Conservation (phyloP, 2,888 invertebrate genomes). For the Tribolium freemani region DNA sequence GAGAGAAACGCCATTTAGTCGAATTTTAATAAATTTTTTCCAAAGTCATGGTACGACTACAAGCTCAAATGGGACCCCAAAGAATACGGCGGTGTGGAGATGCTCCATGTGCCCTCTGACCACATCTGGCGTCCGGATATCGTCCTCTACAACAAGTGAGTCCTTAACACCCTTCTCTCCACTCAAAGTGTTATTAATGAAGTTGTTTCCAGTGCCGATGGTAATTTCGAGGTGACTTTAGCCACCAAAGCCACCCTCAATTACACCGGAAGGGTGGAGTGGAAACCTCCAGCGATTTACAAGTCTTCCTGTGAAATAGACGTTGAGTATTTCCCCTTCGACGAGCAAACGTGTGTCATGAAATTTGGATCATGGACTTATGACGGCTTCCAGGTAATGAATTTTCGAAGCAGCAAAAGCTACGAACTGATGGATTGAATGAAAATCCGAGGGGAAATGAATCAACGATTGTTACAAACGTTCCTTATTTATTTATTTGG, state of each 20-base stretch:
- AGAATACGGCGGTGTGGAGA: constrained; percentile 88
- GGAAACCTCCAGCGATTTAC: constrained; percentile 94
- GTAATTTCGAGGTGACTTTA: constrained; percentile 87
- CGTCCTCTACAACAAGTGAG: constrained; percentile 84
- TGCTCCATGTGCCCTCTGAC: constrained; percentile 88
- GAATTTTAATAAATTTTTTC: background rate
- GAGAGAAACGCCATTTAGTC: too few relatives aligned
- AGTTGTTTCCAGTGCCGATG: constrained; percentile 77
- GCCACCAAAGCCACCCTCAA: constrained; percentile 87
- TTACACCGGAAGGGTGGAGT: constrained; percentile 86
- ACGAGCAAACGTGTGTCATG: constrained; percentile 90
- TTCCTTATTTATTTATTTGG: too few relatives aligned
- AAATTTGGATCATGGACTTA: constrained; percentile 90
- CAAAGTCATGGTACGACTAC: constrained; percentile 89
- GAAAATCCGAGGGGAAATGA: too few relatives aligned
- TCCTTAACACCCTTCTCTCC: background rate
- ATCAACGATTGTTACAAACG: too few relatives aligned
- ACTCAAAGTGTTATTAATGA: constrained; percentile 17
- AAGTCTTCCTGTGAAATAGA: constrained; percentile 91
- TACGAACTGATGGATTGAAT: too few relatives aligned
- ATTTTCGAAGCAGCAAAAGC: background rate
- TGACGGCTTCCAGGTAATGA: constrained; percentile 81
- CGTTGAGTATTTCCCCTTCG: constrained; percentile 89
- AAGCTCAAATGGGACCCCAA: constrained; percentile 89
- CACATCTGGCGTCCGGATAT: constrained; percentile 89